Evolutionary conservation across 2,113 vertebrate genomes (phyloP), one percentile per base, ranked within the genome.

Genomic region (Hystrix brachyura): DNA sequence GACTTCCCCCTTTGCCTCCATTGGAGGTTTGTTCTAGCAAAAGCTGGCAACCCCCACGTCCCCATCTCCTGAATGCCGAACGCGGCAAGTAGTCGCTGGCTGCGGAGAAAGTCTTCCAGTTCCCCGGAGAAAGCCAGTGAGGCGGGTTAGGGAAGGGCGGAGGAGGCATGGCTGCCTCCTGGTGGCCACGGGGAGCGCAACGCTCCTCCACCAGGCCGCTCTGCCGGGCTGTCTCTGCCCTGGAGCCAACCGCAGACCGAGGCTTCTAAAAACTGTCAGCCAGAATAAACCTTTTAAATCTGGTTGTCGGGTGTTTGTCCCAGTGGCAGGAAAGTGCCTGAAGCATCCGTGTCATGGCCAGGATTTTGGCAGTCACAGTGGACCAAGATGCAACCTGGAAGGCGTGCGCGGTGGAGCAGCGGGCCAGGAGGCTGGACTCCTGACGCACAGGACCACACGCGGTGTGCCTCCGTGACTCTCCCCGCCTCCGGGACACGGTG

Each of bases 371-470:
- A 51, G 32, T 38, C 32, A 72, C 14, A 87, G 17, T 46, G 69
- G 55, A 79, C 51, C 3, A 32, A 53, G 74, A 32, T 23, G 8
- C 81, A 87, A 90, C 29, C 18, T 38, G 59, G 60, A 85, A 93
- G 84, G 46, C 23, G 43, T 0, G 0, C 5, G 10, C 29, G 69
- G 84, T 4, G 15, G 38, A 46, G 17, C 0, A 4, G 53, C 19
- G 78, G 78, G 38, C n/a, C 5, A 46, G 57, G 32, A 79, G 18
- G 19, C 80, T 27, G 57, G 71, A 46, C 60, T 32, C 25, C 38
- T 71, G 67, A 89, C 15, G 51, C 62, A 29, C 10, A 48, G 25
- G 67, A 23, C 2, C 60, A 29, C 12, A 3, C 2, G 34, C 51
- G 23, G 6, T 27, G 64, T 53, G 10, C 46, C 38, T 46, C 10